Conservation (phyloP, 2,113 vertebrate genomes). For the Pontoporia blainvillei region DNA sequence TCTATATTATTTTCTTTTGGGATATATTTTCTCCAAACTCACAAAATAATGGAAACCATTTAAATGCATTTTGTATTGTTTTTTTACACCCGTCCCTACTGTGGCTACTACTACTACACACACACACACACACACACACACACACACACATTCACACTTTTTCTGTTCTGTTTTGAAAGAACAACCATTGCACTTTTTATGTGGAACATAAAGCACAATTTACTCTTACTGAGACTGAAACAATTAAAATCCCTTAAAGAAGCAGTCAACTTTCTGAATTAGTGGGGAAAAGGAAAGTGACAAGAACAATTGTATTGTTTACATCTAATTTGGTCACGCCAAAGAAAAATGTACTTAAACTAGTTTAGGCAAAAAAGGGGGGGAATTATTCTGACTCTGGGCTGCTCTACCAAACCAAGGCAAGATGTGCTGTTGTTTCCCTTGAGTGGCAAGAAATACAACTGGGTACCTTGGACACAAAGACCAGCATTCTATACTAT, state of each 20-base stretch:
- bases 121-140: neutral
- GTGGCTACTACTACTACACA: neutral
- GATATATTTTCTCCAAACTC: neutral
- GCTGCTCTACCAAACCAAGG: neutral
- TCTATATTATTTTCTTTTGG: neutral
- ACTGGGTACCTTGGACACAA: neutral
- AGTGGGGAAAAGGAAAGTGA: neutral
- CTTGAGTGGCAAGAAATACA: neutral
- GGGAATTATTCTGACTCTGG: neutral
- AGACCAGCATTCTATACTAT: neutral
- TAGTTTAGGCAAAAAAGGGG: neutral
- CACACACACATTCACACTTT: neutral
- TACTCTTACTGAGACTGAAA: neutral
- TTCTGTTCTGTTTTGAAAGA: neutral
- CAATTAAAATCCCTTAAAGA: neutral
- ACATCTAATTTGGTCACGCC: neutral
- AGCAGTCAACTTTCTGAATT: neutral
- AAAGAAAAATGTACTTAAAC: neutral
- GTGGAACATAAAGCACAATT: neutral
- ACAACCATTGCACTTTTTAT: neutral
- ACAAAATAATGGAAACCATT: neutral
- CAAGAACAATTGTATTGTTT: neutral
- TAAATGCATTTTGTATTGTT: neutral
- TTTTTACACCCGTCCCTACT: neutral
- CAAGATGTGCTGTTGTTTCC: neutral